Base-by-base conservation (phyloP, 2,888 invertebrate species). In the Odontomyia ornata region DNA sequence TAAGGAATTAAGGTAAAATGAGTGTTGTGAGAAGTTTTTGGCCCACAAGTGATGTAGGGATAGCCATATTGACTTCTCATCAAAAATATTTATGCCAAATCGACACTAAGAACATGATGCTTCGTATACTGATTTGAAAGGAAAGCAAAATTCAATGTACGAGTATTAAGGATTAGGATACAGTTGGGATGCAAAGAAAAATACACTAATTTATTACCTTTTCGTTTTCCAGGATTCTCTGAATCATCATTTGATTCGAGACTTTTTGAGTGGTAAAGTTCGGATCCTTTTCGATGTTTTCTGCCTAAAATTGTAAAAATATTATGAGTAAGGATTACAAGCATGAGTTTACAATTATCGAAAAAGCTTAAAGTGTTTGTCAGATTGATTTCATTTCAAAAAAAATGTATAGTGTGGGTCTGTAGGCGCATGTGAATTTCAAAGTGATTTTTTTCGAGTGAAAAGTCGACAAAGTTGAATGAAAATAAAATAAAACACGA, bases 201-300 rank as follows among this genome's bases (percentile, higher is more conserved):
- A 30, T 65, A 21, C 23, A 30, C 5, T 25, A 57, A 76, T 52
- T 27, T 25, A 28, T 76, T 83, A 87, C 86, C 86, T 87, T 87
- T 87, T 82, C 86, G 85, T 81, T 86, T 86, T 80, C 86, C 85
- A 60, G 86, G 85, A 84, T 85, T 87, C 82, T 87, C 87, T 79
- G 83, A 81, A 80, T 86, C 86, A 81, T 85, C 86, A 81, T 84
- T 84, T 80, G 83, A 83, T 82, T 85, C 81, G 81, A 83, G 83
- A 69, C 82, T 84, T 81, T 85, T 83, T 77, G 85, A 82, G 79
- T 85, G 85, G 83, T 85, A 84, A 77, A 83, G 81, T 81, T 86
- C 86, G 57, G 84, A 84, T 81, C 84, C 83, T 83, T 86, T 78
- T 62, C 78, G 57, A 36, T 67, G 76, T 57, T 79, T 79, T 72